Evolutionary conservation across 2,113 vertebrate genomes (phyloP), one percentile per base, ranked within the genome.

Genomic region (Cacatua alba): DNA sequence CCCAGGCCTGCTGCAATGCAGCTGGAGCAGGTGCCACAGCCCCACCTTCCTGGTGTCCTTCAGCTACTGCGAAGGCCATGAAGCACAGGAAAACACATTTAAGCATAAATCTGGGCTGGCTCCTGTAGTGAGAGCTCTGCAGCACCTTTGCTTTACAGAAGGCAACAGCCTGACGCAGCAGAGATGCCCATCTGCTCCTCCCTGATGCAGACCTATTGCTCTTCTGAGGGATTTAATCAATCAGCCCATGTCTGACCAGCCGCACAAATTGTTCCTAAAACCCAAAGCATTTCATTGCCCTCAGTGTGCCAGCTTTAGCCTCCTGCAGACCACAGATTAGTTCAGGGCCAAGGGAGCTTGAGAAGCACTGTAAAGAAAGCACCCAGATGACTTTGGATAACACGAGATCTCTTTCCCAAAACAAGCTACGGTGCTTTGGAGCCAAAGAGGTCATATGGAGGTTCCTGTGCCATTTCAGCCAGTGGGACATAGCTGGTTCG

Each of bases 361-460:
- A 62, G 39, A 16, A 75, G 25, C 2, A 20, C 48, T 59, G 75
- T 13, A 9, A 7, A n/a, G n/a, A 71, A 81, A 41, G 1, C 11
- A 67, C 14, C 3, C 63, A 49, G 39, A 2, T 3, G 9, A 37
- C 21, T 85, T 69, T 41, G 28, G 21, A 60, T 78, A 60, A 65
- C 17, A 13, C 9, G 21, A 60, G 24, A 6, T 85, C 20, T 28
- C 31, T 41, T 57, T 72, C 55, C 41, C 14, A 7, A 72, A 88
- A 55, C 16, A 23, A 82, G 9, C 11, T 25, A 17, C 0, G 0
- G 26, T 2, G 2, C 20, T 53, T 60, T 59, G 69, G 48, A 72
- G 39, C 28, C 24, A 7, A 11, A 10, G 28, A 0, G 0, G 33
- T 37, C 24, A 2, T 29, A 20, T 2, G 2, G 49, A 69, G 64